Conservation (phyloP, 2,113 vertebrate genomes). For the Jaculus jaculus region DNA sequence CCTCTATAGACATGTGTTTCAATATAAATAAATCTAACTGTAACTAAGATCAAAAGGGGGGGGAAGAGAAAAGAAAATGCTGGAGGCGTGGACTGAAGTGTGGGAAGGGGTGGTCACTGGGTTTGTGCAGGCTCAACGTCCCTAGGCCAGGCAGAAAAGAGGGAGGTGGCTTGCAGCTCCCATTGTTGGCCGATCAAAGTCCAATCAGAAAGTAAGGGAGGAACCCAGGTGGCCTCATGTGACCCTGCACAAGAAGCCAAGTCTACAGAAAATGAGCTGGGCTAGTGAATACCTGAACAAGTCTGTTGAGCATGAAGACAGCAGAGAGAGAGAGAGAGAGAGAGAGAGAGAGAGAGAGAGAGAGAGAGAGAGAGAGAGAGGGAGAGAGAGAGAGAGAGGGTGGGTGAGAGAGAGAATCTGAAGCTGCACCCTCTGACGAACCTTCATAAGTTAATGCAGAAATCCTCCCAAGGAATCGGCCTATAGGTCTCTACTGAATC, state of each 20-base stretch:
- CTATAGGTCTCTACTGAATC: conserved; percentile 84
- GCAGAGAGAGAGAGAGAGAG: background rate
- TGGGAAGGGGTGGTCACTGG: background rate
- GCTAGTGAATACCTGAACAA: background rate
- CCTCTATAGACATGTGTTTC: background rate
- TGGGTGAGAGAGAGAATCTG: background rate
- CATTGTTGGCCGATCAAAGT: conserved; percentile 42
- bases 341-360: background rate
- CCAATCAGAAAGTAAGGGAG: conserved; percentile 59
- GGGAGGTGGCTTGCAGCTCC: background rate
- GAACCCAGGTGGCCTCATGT: conserved; percentile 1
- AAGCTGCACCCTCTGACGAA: conserved; percentile 64
- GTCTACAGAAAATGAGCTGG: conserved; percentile 1
- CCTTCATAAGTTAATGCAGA: conserved; percentile 77
- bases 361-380: background rate
- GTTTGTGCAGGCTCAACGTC: conserved; percentile 21
- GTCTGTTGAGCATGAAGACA: background rate
- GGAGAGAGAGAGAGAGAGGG: background rate
- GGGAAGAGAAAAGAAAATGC: background rate
- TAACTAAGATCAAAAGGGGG: conserved; percentile 18
- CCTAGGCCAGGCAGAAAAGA: background rate
- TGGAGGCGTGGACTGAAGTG: background rate
- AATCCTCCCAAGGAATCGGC: conserved; percentile 81
- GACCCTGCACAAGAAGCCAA: background rate
- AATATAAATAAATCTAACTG: conserved; percentile 24